Evolutionary conservation across 2,888 invertebrate species (phyloP).

Genomic region (Diaprepes abbreviatus): DNA sequence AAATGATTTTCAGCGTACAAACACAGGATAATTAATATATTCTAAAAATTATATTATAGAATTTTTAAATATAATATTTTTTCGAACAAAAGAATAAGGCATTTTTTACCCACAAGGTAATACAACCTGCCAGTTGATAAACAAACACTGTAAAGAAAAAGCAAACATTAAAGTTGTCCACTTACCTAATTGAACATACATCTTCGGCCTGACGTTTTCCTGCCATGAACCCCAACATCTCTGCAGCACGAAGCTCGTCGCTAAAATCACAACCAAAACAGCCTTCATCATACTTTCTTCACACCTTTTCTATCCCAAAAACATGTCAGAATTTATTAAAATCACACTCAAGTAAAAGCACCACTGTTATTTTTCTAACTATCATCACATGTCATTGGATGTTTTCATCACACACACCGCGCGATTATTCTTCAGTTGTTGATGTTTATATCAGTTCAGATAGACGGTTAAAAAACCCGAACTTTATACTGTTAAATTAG

Average conservation of each 20-base stretch:
- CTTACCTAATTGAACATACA: conserved; percentile 94
- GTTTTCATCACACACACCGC: conserved; percentile 8
- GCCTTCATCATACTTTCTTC: conserved; percentile 55
- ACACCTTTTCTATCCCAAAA: conserved; percentile 31
- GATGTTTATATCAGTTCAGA: not conserved
- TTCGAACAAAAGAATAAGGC: no score
- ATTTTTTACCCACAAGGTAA: no score
- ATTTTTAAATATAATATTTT: no score
- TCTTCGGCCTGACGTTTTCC: conserved; percentile 92
- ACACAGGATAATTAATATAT: no score
- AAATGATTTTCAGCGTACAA: no score
- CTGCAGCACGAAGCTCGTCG: conserved; percentile 67
- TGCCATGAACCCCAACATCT: conserved; percentile 77
- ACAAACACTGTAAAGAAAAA: not conserved
- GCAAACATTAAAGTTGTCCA: conserved; percentile 54
- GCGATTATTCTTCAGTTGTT: conserved; percentile 14
- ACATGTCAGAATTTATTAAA: conserved; percentile 55
- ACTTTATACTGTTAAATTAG: not conserved
- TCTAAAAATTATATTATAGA: no score
- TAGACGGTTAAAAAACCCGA: not conserved
- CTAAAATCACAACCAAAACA: conserved; percentile 65
- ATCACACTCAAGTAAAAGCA: conserved; percentile 49
- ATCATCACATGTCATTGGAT: conserved; percentile 56
- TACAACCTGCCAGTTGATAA: no score
- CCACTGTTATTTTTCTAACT: conserved; percentile 52